Conservation (phyloP, 2,888 invertebrate genomes). For the Polia nebulosa region DNA sequence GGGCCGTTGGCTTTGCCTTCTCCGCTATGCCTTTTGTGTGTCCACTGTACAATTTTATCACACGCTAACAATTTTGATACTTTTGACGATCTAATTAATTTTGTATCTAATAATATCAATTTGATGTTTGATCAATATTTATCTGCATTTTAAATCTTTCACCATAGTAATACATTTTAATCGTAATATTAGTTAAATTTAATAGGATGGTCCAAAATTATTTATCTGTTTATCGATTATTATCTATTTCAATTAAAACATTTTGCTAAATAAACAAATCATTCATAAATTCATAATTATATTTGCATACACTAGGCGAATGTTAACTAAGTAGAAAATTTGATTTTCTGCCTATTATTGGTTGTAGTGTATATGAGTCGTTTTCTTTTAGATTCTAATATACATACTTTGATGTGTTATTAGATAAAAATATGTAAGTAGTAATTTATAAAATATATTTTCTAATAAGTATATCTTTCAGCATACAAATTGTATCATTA, state of each 20-base stretch:
- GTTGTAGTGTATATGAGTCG: background rate
- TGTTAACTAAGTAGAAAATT: conserved; percentile 9
- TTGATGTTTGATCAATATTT: background rate
- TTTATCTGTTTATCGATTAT: conserved; percentile 3
- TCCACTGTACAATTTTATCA: conserved; percentile 58
- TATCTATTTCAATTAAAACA: conserved; percentile 23
- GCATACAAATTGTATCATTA: conserved; percentile 20
- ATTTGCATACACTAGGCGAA: background rate
- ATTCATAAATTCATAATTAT: background rate
- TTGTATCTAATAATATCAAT: background rate
- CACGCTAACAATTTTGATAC: conserved; percentile 72
- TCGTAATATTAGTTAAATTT: conserved; percentile 2
- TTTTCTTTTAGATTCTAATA: conserved; percentile 15
- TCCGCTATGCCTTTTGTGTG: conserved; percentile 75
- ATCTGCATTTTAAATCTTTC: background rate
- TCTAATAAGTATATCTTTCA: conserved; percentile 3
- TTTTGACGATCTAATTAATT: conserved; percentile 48
- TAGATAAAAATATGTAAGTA: no score
- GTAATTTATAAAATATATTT: background rate
- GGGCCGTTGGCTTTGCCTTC: conserved; percentile 81
- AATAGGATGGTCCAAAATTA: background rate
- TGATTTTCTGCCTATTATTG: conserved; percentile 1
- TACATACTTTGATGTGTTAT: background rate
- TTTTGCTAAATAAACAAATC: conserved; percentile 15
- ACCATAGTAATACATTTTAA: conserved; percentile 2